Evolutionary conservation across 1,140 invertebrate genomes (phyloP).

Genomic region (Microplitis demolitor): DNA sequence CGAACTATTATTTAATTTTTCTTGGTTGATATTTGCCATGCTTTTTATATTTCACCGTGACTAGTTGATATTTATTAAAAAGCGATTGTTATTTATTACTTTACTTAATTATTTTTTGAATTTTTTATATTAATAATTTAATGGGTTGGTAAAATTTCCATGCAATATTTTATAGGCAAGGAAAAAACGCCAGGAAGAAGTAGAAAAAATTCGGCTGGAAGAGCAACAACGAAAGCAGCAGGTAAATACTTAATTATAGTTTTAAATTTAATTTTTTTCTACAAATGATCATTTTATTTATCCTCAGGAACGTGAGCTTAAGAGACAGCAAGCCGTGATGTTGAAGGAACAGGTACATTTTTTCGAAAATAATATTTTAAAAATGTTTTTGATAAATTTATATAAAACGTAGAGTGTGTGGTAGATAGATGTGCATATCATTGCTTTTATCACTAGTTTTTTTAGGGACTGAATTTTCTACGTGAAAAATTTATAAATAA

Average conservation of each 20-base stretch:
- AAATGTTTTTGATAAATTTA: not conserved
- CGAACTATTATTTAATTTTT: not conserved
- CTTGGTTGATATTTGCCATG: constrained; percentile 29
- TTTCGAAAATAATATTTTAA: not conserved
- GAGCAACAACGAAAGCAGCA: constrained; percentile 84
- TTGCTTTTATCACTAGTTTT: constrained; percentile 16
- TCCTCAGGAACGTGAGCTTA: constrained; percentile 84
- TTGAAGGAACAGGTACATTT: constrained; percentile 84
- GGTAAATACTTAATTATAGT: constrained; percentile 60
- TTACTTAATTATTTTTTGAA: not conserved
- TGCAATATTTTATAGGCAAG: constrained; percentile 69
- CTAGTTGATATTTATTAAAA: not conserved
- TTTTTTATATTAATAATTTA: constrained; percentile 47
- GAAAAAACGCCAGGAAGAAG: constrained; percentile 82
- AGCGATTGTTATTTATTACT: not conserved
- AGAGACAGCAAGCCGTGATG: constrained; percentile 82
- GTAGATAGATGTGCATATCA: constrained; percentile 26
- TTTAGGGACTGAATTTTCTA: too few species aligned
- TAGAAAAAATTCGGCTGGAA: constrained; percentile 82
- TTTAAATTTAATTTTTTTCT: not conserved
- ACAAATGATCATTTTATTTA: constrained; percentile 41
- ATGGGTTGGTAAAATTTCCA: not conserved
- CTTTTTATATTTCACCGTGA: constrained; percentile 20
- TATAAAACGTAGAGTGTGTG: constrained; percentile 20
- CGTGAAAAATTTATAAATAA: not conserved